Percentiles rank a stretch among this genome's conserved stretches.
Evolutionary conservation across 2,888 invertebrate species (phyloP).

Genomic region (Odontothrips loti): DNA sequence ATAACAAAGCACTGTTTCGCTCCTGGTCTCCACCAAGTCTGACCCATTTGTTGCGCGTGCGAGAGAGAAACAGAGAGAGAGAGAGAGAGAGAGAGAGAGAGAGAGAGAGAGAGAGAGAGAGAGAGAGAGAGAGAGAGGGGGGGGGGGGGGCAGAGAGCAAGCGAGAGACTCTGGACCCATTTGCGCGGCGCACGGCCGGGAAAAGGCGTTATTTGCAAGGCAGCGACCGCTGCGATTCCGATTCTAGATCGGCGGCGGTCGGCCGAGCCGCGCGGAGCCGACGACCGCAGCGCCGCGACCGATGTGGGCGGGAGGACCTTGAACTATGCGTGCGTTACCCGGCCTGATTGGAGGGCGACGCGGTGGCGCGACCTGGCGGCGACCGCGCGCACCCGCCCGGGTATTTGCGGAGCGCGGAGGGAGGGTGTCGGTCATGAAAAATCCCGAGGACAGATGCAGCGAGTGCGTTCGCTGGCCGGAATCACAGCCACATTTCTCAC

Average conservation of each 20-base stretch:
- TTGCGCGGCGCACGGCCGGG: not conserved
- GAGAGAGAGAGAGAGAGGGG: not conserved
- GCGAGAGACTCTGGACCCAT: not conserved
- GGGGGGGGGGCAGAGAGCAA: conserved; percentile 9
- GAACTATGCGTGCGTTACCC: conserved; percentile 16
- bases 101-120: conserved; percentile 28
- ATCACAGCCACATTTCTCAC: no score
- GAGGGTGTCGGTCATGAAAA: not conserved
- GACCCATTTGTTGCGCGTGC: not conserved
- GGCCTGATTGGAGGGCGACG: not conserved
- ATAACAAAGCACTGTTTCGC: no score
- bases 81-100: conserved; percentile 23
- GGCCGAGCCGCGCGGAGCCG: not conserved
- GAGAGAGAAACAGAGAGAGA: not conserved
- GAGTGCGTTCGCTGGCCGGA: no score
- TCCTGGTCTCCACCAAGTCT: not conserved
- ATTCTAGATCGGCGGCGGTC: not conserved
- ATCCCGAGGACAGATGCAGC: no score
- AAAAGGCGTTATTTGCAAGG: conserved; percentile 16
- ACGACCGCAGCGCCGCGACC: not conserved
- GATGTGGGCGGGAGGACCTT: not conserved
- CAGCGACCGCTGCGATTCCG: not conserved
- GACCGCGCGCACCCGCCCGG: not conserved
- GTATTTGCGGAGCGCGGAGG: not conserved
- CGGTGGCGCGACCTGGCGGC: not conserved